phyloP scores from a whole-genome alignment of 2,888 invertebrate genomes.

The Platynereis dumerilii region DNA sequence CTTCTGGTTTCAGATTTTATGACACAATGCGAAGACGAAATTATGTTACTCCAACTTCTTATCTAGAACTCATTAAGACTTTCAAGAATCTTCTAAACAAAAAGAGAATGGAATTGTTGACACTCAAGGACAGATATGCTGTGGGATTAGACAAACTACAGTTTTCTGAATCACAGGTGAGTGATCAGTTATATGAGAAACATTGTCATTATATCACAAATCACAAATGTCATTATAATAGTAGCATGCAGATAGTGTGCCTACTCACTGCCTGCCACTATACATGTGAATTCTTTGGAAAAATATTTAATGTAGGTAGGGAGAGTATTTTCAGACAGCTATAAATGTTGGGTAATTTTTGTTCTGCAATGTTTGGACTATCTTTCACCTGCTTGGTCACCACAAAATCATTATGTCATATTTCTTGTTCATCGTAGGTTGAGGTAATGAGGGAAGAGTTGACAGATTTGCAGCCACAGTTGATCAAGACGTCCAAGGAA shows the following conservation, averaged over 20 bases:
- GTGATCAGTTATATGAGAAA: too few relatives aligned
- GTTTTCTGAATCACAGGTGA: constrained; percentile 60
- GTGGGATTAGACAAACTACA: constrained; percentile 61
- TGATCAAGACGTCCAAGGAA: constrained; percentile 59
- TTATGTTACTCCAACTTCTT: constrained; percentile 63
- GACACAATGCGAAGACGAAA: constrained; percentile 56
- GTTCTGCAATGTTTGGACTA: too few relatives aligned
- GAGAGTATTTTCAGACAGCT: too few relatives aligned
- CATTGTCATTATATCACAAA: too few relatives aligned
- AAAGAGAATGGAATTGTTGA: constrained; percentile 59
- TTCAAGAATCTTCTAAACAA: constrained; percentile 60
- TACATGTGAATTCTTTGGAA: too few relatives aligned
- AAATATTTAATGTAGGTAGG: too few relatives aligned
- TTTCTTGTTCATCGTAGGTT: constrained; percentile 39
- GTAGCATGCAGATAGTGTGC: too few relatives aligned
- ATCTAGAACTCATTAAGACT: constrained; percentile 62
- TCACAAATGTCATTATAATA: too few relatives aligned
- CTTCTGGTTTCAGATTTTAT: constrained; percentile 57
- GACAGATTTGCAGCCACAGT: constrained; percentile 57
- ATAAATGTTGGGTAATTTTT: too few relatives aligned
- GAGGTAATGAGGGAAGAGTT: constrained; percentile 59
- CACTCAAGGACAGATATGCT: constrained; percentile 71
- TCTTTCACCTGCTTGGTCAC: too few relatives aligned
- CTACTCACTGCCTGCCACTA: too few relatives aligned
- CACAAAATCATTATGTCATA: too few relatives aligned